Percentiles rank a stretch among this genome's conserved stretches.
Evolutionary conservation across 2,797 vertebrate species (phyloP).

Genomic region (Enteromius treurensis): DNA sequence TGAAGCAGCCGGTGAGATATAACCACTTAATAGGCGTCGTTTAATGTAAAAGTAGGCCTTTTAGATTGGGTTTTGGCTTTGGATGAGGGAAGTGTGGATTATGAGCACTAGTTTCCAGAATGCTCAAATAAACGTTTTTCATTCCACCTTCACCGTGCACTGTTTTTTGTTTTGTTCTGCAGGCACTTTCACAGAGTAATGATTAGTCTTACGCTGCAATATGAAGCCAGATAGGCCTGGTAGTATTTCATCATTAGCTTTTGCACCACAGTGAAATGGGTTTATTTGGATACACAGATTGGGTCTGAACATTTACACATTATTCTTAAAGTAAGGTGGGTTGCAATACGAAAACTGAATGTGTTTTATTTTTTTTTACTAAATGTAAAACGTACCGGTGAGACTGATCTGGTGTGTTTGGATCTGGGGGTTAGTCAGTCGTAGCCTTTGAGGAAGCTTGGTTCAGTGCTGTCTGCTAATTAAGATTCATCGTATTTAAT

Average conservation of each 20-base stretch:
- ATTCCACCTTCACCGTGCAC: conserved; percentile 26
- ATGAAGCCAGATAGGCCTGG: not conserved
- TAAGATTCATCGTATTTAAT: conserved; percentile 11
- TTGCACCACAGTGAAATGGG: not conserved
- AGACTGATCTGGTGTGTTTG: conserved; percentile 14
- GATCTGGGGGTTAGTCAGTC: conserved; percentile 19
- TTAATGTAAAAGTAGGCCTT: conserved; percentile 6
- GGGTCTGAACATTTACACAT: not conserved
- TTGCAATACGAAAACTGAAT: conserved; percentile 36
- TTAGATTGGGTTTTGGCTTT: not conserved
- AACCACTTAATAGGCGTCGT: conserved; percentile 1
- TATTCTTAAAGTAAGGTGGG: conserved; percentile 16
- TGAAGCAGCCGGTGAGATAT: not conserved
- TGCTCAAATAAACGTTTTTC: not conserved
- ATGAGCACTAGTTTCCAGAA: conserved; percentile 7
- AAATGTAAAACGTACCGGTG: not conserved
- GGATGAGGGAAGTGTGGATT: conserved; percentile 3
- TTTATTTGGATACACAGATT: not conserved
- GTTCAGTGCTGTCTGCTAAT: conserved; percentile 41
- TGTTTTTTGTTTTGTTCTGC: not conserved
- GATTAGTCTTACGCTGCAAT: not conserved
- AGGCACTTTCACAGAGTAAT: not conserved
- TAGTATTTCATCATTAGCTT: not conserved
- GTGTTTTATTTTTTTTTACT: not conserved
- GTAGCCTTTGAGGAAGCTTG: conserved; percentile 18